Percentiles rank a stretch among this genome's conserved stretches.
Evolutionary conservation across 2,113 vertebrate genomes (phyloP).

Genomic region (Circaetus cinerascens): DNA sequence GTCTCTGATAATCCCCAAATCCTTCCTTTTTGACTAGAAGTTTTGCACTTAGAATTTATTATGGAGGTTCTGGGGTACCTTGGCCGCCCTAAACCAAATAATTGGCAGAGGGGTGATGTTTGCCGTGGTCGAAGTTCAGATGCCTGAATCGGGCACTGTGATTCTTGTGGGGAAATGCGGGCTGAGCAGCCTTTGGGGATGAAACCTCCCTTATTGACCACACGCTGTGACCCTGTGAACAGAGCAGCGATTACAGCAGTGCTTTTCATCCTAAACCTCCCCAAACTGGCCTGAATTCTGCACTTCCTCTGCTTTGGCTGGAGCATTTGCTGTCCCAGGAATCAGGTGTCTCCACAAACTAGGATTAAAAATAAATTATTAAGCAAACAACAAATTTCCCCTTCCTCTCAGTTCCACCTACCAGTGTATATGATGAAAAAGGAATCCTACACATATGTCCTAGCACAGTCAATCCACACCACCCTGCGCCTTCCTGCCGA

Average conservation of each 20-base stretch:
- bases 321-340: background rate
- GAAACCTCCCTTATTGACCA: background rate
- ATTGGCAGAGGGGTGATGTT: background rate
- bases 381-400: background rate
- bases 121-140: background rate
- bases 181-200: background rate
- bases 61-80: background rate
- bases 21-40: background rate
- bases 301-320: background rate
- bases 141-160: fast-evolving
- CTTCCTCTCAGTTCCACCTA: background rate
- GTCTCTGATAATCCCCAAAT: background rate
- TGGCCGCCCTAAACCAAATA: background rate
- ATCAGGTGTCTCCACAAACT: fast-evolving
- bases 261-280: background rate
- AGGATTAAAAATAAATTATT: background rate
- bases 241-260: background rate
- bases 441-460: background rate
- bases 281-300: background rate
- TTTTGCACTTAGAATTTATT: background rate
- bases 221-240: background rate
- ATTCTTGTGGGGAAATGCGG: background rate
- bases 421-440: background rate
- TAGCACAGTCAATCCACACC: background rate
- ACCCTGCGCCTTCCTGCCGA: background rate